Base-by-base conservation (phyloP, 1,140 invertebrate species). In the Prorops nasuta region DNA sequence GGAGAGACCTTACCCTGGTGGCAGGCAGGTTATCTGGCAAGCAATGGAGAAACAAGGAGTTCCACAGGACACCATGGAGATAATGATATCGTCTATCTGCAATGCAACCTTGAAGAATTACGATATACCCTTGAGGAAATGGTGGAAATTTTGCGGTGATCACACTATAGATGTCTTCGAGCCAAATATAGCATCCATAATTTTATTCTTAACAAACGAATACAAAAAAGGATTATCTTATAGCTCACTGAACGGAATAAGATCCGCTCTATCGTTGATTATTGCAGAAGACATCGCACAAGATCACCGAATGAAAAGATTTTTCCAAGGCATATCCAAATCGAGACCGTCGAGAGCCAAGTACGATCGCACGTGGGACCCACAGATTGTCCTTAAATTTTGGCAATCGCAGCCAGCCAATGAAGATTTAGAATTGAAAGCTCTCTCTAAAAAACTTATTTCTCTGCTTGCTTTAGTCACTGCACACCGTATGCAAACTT, bases 281-380 rank as follows among this genome's bases (percentile, higher is more conserved):
- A 32, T 54, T 41, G 20, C 50, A 10, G 19, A 44, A 47, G 10
- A 48, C 20, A 15, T 54, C 8, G 44, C 6, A 31, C 18, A 51
- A 35, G 56, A 68, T 37, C 45, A 56, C 14, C 37, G 17, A 17
- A 42, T 64, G 9, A 56, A 54, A 44, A 34, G 59, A 16, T 58
- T 66, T 41, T 50, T 66, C 12, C 54, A 56, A 41, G 60, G 58
- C 1, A 14, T 53, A 21, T 60, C 39, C 31, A 66, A 44, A 45
- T 19, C 34, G 24, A 56, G 42, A 19, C 67, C 61, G 7, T 8
- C 28, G 8, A 24, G 21, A 35, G 58, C 60, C 1, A 69, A 60
- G 47, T 66, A 69, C 47, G 51, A 37, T 7, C 31, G 3, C 3
- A 60, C 51, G 1, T 67, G 60, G 65, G 54, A 67, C 32, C 53